Base-by-base conservation (phyloP, 1,140 invertebrate genomes). In the Apis cerana region DNA sequence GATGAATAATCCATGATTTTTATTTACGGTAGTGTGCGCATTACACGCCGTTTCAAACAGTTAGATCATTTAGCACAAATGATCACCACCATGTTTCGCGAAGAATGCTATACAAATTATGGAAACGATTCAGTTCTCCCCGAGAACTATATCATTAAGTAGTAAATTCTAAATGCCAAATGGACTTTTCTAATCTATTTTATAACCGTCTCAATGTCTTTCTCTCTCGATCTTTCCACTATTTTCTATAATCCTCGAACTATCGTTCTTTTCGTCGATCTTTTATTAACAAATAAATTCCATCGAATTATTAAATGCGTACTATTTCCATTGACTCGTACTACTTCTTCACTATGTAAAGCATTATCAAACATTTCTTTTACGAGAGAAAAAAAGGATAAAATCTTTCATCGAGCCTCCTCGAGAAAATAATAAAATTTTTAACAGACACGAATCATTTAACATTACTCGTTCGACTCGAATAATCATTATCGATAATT, bases 1-100 rank as follows among this genome's bases (percentile, higher is more conserved):
- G 67, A 69, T 50, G 50, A 50, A 69, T 50, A 69, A 69, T 69
- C 67, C 13, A 3, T n/a, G n/a, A 69, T 69, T 69, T 69, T 69
- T 69, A 52, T 43, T 43, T 23, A 68, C 43, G 21, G 65, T 68
- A 68, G 65, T 50, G 33, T 21, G 65, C 65, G n/a, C 13, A 68
- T 68, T 50, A 68, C 13, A 48, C 43, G 21, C 43, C 21, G 33
- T 43, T 8, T 7, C 65, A 21, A 68, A 68, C 65, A 68, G 67
- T 69, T 52, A 23, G 67, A 69, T 69, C 67, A 23, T 69, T 69
- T 69, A 43, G 67, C 48, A 17, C 48, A 52, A 69, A 69, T 52
- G 67, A 33, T 33, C 33, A 52, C 43, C 67, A 4, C 0, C 12
- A 48, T 21, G 67, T 52, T 69, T 69, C 43, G n/a, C 23, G n/a